These are phyloP conservation scores for Tenthredo amoena DNA, from an alignment of 2,888 invertebrate genomes.

Conservation along the genomic window DNA sequence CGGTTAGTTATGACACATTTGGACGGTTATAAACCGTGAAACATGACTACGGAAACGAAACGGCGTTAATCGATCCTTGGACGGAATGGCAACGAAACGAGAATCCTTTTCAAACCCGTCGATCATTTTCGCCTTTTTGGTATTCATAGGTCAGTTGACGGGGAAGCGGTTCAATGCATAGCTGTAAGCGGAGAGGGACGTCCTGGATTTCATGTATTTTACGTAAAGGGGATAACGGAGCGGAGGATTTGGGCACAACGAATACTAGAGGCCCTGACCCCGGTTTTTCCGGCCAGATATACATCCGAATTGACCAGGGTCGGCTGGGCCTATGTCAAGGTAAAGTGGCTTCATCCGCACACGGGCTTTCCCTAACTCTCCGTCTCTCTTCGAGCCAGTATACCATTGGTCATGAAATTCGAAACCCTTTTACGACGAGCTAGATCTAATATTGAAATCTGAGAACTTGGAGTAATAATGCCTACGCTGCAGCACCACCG, in stretches of 20 bases:
- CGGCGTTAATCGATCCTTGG: background rate
- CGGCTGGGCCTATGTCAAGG: slow-evolving; percentile 89
- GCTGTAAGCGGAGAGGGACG: slow-evolving; percentile 70
- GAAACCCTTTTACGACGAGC: slow-evolving; percentile 7
- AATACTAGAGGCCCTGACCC: slow-evolving; percentile 86
- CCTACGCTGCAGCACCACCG: background rate
- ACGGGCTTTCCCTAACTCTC: background rate
- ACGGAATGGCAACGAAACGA: background rate
- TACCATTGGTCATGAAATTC: slow-evolving; percentile 10
- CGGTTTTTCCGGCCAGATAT: slow-evolving; percentile 84
- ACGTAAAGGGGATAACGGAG: slow-evolving; percentile 74
- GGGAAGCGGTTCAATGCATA: slow-evolving; percentile 73
- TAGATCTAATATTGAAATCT: slow-evolving; percentile 33
- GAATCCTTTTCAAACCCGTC: background rate
- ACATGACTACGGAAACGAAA: background rate
- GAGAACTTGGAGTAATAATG: slow-evolving; percentile 19
- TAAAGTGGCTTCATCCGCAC: slow-evolving; percentile 59
- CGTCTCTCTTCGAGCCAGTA: background rate
- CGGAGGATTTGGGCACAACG: slow-evolving; percentile 88
- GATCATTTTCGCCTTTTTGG: background rate
- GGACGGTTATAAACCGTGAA: background rate
- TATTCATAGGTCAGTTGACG: slow-evolving; percentile 67
- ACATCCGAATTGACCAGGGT: slow-evolving; percentile 86
- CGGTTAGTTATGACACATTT: background rate
- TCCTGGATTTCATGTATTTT: slow-evolving; percentile 69